Conservation (phyloP, 2,888 invertebrate genomes). For the Idaea aversata region DNA sequence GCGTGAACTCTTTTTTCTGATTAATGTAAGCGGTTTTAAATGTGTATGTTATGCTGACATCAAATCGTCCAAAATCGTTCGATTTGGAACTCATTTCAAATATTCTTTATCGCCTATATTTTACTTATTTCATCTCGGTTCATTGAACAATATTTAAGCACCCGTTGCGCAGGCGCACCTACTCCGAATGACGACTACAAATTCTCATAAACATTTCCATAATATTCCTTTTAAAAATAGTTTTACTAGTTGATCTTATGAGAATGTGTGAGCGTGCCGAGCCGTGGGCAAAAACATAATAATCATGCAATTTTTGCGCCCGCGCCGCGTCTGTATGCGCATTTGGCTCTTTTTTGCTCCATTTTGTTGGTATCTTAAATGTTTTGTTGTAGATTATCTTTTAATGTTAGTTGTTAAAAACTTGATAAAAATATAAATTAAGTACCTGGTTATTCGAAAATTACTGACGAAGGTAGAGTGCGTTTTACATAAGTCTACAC, state of each 20-base stretch:
- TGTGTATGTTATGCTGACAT: too few species aligned
- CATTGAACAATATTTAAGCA: too few species aligned
- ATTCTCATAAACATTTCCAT: constrained; percentile 30
- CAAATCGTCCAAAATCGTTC: too few species aligned
- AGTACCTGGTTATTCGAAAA: too few species aligned
- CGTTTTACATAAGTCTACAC: too few species aligned
- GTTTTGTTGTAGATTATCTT: neutral
- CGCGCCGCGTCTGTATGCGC: constrained; percentile 18
- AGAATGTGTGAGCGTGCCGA: constrained; percentile 36
- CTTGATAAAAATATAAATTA: neutral
- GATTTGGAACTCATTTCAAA: too few species aligned
- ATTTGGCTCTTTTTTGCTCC: constrained; percentile 13
- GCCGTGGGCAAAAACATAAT: constrained; percentile 42
- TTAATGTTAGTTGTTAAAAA: too few species aligned
- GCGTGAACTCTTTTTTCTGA: too few species aligned
- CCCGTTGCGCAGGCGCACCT: neutral
- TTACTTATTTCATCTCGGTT: too few species aligned
- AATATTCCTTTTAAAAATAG: constrained; percentile 21
- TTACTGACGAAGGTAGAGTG: too few species aligned
- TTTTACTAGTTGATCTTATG: constrained; percentile 15
- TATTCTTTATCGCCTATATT: too few species aligned
- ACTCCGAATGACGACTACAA: constrained; percentile 3
- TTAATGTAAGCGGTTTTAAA: too few species aligned
- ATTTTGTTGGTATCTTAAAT: constrained; percentile 9
- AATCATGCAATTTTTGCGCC: constrained; percentile 38